phyloP scores from a whole-genome alignment of 2,797 vertebrate genomes.

The Phrynocephalus guinanensis region DNA sequence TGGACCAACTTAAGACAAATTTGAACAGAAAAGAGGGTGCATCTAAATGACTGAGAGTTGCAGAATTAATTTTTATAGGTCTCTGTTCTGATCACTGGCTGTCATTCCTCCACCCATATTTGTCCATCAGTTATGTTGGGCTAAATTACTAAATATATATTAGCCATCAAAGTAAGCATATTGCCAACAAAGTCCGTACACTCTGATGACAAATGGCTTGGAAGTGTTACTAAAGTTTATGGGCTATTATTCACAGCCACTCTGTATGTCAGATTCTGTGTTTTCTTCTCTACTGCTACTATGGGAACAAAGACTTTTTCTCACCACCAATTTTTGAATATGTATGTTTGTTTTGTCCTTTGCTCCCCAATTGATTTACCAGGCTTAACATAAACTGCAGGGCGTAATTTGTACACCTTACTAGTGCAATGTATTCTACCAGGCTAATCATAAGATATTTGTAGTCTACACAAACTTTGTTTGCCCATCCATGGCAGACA shows the following conservation, averaged over 20 bases:
- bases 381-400: slow-evolving; percentile 63
- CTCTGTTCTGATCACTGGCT: background rate
- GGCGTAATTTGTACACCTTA: slow-evolving; percentile 70
- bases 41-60: background rate
- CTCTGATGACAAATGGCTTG: background rate
- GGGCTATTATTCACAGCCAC: background rate
- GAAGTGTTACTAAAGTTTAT: background rate
- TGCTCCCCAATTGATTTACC: slow-evolving; percentile 47
- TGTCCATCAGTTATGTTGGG: background rate
- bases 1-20: background rate
- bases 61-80: background rate
- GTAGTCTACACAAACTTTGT: slow-evolving; percentile 76
- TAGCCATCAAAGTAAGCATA: too few species aligned
- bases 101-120: background rate
- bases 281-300: background rate
- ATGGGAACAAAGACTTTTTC: slow-evolving; percentile 18
- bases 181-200: background rate
- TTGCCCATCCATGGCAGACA: slow-evolving; percentile 78
- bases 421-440: slow-evolving; percentile 68
- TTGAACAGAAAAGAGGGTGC: background rate
- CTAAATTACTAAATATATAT: background rate
- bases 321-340: slow-evolving; percentile 41
- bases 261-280: background rate
- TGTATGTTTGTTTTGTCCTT: background rate
- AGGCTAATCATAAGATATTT: slow-evolving; percentile 78